Base-by-base conservation (phyloP, 53 echinoderm and acorn worm species). In the Echinometra lucunter region DNA sequence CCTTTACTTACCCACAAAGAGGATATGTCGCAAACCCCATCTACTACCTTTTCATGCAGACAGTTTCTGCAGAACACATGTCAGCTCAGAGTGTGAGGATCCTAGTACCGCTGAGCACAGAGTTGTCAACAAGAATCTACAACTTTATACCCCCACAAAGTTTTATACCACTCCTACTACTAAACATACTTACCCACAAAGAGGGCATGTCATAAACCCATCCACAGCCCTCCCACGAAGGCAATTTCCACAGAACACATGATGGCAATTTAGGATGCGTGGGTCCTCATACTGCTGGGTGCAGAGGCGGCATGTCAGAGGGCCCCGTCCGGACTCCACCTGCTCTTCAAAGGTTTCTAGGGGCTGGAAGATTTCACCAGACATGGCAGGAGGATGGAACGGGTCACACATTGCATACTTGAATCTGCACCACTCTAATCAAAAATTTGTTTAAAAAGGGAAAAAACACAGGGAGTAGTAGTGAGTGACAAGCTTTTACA, bases 331-430 rank as follows among this genome's bases (percentile, higher is more conserved):
- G 4, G 70, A 66, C 45, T 95, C 95, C 32, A 83, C 85, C 67
- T 92, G 88, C 35, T 95, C 95, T 66, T 94, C 94, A 9, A 95
- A 92, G 11, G 87, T 95, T 88, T 95, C 95, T 11, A 95, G 93
- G 9, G 95, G 95, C 81, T 95, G 95, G 57, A 95, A 95, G 57
- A 95, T 95, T 80, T 95, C 95, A 12, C 95, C 95, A 21, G 95
- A 95, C 95, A 95, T 95, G 21, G 85, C 32, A 66, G 88, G 66
- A 35, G 85, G 83, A 2, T 63, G 63, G 66, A 94, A 94, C 1
- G 94, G 94, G 66, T 94, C 89, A 21, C 78, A 88, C 95, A 94
- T 94, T 28, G 82, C 94, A 94, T 83, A 15, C 60, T 60, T 85
- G 49, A 27, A 12, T 85, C 85, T 11, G 15, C 49, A 9, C 28